A percentile compares a stretch with the other conserved stretches of the same genome.
These are phyloP conservation scores for Coelopa frigida DNA, from an alignment of 1,140 invertebrate genomes.

Conservation along the genomic window DNA sequence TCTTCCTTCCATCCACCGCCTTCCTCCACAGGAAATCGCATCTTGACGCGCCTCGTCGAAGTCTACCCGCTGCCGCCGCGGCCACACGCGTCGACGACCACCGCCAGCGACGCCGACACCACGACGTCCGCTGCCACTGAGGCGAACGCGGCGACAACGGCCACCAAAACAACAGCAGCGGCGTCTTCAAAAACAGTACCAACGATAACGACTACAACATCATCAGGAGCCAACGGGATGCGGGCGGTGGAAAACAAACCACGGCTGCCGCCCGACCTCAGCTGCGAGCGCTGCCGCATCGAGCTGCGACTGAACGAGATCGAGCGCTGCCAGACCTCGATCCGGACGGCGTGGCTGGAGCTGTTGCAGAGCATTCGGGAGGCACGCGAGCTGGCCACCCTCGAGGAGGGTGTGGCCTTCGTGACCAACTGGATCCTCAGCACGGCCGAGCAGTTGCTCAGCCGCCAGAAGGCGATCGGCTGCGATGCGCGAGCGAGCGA, in stretches of 20 bases:
- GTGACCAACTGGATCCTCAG: conserved; percentile 73
- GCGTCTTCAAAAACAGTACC: neutral
- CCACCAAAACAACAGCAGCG: neutral
- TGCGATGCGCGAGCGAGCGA: conserved; percentile 64
- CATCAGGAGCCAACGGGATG: neutral
- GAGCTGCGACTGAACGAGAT: conserved; percentile 52
- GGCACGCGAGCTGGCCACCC: conserved; percentile 52
- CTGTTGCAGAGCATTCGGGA: conserved; percentile 54
- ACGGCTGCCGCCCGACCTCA: conserved; percentile 52
- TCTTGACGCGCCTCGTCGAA: conserved; percentile 40
- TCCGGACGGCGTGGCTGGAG: conserved; percentile 54
- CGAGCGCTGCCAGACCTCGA: conserved; percentile 53
- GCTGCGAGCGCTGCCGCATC: conserved; percentile 53
- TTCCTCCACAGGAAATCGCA: conserved; percentile 41
- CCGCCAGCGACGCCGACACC: conserved; percentile 23
- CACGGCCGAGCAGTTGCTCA: conserved; percentile 63
- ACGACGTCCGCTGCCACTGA: conserved; percentile 16
- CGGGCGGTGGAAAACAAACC: conserved; percentile 13
- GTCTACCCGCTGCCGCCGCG: conserved; percentile 26
- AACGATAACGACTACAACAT: conserved; percentile 2
- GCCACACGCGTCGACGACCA: conserved; percentile 10
- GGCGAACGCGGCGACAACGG: conserved; percentile 19
- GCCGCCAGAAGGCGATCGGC: conserved; percentile 63
- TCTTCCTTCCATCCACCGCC: too few species aligned
- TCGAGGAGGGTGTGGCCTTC: conserved; percentile 57